A percentile compares a stretch with the other conserved stretches of the same genome.
phyloP scores from a whole-genome alignment of 92 coral and sea anemone species.

The Porites evermanni region DNA sequence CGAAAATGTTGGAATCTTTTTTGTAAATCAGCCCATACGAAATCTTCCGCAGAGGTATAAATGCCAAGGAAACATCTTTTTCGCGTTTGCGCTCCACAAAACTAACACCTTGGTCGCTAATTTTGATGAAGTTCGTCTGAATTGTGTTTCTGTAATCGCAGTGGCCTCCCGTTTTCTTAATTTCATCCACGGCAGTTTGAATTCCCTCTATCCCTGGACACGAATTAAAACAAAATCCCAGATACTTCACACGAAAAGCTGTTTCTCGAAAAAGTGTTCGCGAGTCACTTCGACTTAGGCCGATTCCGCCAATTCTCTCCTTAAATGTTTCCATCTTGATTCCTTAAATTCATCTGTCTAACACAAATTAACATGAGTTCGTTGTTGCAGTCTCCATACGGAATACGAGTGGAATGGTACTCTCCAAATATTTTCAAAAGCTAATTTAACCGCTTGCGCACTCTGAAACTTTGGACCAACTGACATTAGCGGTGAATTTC shows the following conservation, averaged over 20 bases:
- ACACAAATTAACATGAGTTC: background rate
- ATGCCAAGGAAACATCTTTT: constrained; percentile 1
- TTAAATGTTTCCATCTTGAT: constrained; percentile 29
- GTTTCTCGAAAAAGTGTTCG: constrained; percentile 43
- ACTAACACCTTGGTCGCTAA: constrained; percentile 49
- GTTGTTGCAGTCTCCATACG: background rate
- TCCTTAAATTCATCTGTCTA: background rate
- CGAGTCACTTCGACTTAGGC: constrained; percentile 48
- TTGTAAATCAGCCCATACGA: constrained; percentile 72
- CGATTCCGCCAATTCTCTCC: constrained; percentile 33
- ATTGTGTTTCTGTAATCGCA: constrained; percentile 27
- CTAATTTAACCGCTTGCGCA: background rate
- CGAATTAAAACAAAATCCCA: constrained; percentile 61
- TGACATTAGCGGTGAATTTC: background rate
- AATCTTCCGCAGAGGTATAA: constrained; percentile 74
- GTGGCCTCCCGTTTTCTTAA: constrained; percentile 38
- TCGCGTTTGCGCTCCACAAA: constrained; percentile 54
- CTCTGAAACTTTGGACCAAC: background rate
- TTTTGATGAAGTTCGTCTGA: constrained; percentile 59
- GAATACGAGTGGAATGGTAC: background rate
- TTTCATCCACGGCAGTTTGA: constrained; percentile 48
- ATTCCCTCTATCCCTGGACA: constrained; percentile 60
- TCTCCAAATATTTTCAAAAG: background rate
- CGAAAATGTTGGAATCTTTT: constrained; percentile 67
- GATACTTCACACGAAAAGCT: constrained; percentile 60